Evolutionary conservation across 2,888 invertebrate species (phyloP).

Genomic region (Scaptomyza cyrtandrae): DNA sequence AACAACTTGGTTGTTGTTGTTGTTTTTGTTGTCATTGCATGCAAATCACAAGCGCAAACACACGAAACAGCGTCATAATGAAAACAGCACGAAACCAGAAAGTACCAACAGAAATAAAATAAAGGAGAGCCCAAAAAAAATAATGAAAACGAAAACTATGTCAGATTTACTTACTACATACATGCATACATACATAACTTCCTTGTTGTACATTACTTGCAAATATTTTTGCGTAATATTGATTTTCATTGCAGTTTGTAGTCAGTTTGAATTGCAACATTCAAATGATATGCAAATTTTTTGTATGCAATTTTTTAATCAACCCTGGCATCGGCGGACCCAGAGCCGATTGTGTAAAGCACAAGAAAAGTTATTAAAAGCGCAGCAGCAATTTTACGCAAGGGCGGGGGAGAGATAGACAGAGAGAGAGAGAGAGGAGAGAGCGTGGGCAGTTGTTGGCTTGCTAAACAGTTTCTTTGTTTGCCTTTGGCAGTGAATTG

Average conservation of each 20-base stretch:
- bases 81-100: slow-evolving; percentile 30
- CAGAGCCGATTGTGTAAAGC: slow-evolving; percentile 1
- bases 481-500: slow-evolving; percentile 34
- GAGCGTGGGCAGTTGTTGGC: slow-evolving; percentile 17
- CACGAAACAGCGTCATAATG: slow-evolving; percentile 42
- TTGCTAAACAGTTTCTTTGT: slow-evolving; percentile 54
- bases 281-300: slow-evolving; percentile 43
- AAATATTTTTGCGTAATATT: slow-evolving; percentile 28
- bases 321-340: slow-evolving; percentile 47
- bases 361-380: slow-evolving; percentile 29
- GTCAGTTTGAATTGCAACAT: slow-evolving; percentile 42
- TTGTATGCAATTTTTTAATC: slow-evolving; percentile 33
- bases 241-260: slow-evolving; percentile 39
- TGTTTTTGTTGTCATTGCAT: slow-evolving; percentile 34
- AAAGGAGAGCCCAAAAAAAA: slow-evolving; percentile 1
- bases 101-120: background rate
- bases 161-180: slow-evolving; percentile 7
- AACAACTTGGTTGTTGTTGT: slow-evolving; percentile 32
- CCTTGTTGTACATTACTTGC: background rate
- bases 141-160: slow-evolving; percentile 5
- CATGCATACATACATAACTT: slow-evolving; percentile 9
- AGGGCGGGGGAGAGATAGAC: too few species aligned
- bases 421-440: background rate
- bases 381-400: slow-evolving; percentile 1
- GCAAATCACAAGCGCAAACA: slow-evolving; percentile 53